Evolutionary conservation across 2,888 invertebrate genomes (phyloP).

Genomic region (Drosophila austrosaltans): DNA sequence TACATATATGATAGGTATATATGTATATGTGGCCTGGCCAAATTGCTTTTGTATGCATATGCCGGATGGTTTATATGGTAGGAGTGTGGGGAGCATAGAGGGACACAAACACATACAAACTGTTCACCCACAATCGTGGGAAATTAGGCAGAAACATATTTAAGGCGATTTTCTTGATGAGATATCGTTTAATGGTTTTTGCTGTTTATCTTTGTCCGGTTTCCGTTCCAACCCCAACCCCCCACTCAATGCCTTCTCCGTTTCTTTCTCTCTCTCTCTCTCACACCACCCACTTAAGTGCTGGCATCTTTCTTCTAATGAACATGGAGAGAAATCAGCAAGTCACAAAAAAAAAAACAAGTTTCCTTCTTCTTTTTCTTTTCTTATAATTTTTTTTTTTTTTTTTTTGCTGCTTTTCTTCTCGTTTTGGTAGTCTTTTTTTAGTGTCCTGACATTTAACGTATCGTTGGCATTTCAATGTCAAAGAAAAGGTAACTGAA

Average conservation of each 20-base stretch:
- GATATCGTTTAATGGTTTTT: conserved; percentile 70
- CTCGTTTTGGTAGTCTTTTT: conserved; percentile 5
- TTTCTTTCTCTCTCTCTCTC: background rate
- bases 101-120: conserved; percentile 5
- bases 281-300: conserved; percentile 6
- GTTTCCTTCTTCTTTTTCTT: conserved; percentile 13
- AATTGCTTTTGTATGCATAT: conserved; percentile 77
- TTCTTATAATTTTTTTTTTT: background rate
- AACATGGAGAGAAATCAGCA: conserved; percentile 10
- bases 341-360: conserved; percentile 14
- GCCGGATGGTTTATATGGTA: conserved; percentile 49
- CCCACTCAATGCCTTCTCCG: background rate
- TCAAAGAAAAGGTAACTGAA: conserved; percentile 21
- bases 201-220: conserved; percentile 57
- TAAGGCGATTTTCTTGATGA: conserved; percentile 77
- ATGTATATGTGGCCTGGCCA: conserved; percentile 19
- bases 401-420: background rate
- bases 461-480: conserved; percentile 27
- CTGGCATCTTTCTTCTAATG: conserved; percentile 16
- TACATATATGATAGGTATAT: conserved; percentile 23
- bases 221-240: conserved; percentile 14
- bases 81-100: background rate
- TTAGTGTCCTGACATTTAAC: conserved; percentile 10
- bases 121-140: conserved; percentile 50
- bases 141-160: conserved; percentile 79